These are phyloP conservation scores for Rhabditoides inermis DNA, from an alignment of 2,888 invertebrate genomes.

Conservation along the genomic window DNA sequence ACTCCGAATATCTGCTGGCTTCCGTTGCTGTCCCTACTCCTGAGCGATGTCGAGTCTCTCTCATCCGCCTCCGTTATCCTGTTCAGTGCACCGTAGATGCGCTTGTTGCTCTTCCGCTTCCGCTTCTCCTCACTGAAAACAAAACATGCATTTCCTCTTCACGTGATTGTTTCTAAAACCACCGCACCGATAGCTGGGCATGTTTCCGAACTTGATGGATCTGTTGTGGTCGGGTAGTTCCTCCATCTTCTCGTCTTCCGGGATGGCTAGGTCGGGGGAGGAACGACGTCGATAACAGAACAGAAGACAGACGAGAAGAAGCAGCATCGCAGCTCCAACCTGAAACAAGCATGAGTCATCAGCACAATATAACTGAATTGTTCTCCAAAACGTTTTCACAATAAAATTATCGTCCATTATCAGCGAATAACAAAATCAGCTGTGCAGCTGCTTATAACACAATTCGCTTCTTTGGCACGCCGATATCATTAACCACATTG, in stretches of 20 bases:
- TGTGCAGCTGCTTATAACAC: too few relatives aligned
- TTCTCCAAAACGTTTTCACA: too few relatives aligned
- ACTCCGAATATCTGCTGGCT: too few relatives aligned
- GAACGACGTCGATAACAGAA: conserved; percentile 53
- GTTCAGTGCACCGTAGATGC: conserved; percentile 47
- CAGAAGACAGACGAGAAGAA: conserved; percentile 54
- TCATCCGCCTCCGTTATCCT: conserved; percentile 49
- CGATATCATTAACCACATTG: too few relatives aligned
- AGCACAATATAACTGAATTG: too few relatives aligned
- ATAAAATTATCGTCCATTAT: too few relatives aligned
- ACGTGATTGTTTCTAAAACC: conserved; percentile 5
- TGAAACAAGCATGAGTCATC: conserved; percentile 3
- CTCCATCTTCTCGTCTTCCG: conserved; percentile 20
- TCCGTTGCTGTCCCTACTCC: too few relatives aligned
- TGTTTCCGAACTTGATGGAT: conserved; percentile 55
- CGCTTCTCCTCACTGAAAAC: conserved; percentile 43
- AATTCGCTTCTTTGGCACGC: too few relatives aligned
- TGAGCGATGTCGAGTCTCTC: conserved; percentile 27
- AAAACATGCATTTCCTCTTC: too few relatives aligned
- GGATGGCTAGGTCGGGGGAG: conserved; percentile 25
- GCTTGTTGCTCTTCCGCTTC: conserved; percentile 43
- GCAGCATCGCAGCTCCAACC: conserved; percentile 53
- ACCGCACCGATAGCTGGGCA: conserved; percentile 54
- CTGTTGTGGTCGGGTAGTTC: conserved; percentile 20
- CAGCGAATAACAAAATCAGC: too few relatives aligned